Evolutionary conservation across 2,888 invertebrate species (phyloP), one percentile per base, ranked within the genome.

Genomic region (Protodeltote pygarga): DNA sequence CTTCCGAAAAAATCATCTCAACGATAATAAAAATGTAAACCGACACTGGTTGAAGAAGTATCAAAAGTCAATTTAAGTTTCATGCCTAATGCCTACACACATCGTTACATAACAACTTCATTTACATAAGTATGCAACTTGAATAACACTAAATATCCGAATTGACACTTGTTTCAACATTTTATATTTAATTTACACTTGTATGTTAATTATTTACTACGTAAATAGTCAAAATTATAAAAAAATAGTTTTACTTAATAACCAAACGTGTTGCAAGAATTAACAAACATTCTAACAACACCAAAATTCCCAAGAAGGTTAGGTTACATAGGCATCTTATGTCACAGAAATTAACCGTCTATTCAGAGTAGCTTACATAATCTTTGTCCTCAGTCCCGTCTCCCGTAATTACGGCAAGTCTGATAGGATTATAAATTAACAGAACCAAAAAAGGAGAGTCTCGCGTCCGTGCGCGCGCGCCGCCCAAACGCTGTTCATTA

Each of bases 401-500:
- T 35, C 11, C 57, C 3, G 38, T 65, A 57, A 64, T 65, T 49
- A 61, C 38, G 17, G 28, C 37, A 17, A 44, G 44, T 9, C 44
- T 61, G 55, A 53, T 59, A 35, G 53, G 65, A 33, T 53, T 64
- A 75, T 79, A 80, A 80, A 82, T 81, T 75, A 75, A 73, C 67
- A 73, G 70, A 69, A 69, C 76, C 77, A 74, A 83, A 81, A 77
- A 78, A 74, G 78, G 71, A 23, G 24, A 47, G 19, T 15, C 24
- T 14, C 25, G 29, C 21, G 28, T 17, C 34, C 6, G 13, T 29
- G 40, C 68, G 65, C 68, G 49, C 54, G 73, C 68, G 71, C 74
- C 79, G 68, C 79, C 76, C 81, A 71, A 78, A 71, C 78, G 64
- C 59, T 77, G 79, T 78, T 61, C 71, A 34, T 76, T 78, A 75